Conservation (phyloP, 2,888 invertebrate species). For the Hypselothyrea guttata region DNA sequence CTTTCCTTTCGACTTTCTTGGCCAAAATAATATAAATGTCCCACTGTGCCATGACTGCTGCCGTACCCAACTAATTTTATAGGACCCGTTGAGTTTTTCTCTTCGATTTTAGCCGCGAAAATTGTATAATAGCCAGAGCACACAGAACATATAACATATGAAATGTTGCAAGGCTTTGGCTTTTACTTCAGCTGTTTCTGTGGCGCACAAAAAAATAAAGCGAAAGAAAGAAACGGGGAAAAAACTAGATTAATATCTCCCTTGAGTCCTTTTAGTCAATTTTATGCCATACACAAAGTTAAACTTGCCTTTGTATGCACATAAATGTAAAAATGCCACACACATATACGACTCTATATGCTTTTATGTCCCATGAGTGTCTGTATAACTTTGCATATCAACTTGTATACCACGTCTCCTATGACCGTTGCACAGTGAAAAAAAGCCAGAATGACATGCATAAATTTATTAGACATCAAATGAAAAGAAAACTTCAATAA, state of each 20-base stretch:
- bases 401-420: conserved; percentile 60
- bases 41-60: too few relatives aligned
- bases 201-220: conserved; percentile 40
- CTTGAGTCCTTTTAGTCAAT: conserved; percentile 76
- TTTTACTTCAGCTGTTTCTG: conserved; percentile 42
- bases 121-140: neutral
- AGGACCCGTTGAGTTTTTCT: too few relatives aligned
- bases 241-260: conserved; percentile 76
- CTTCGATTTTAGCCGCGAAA: too few relatives aligned
- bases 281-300: conserved; percentile 54
- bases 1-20: too few relatives aligned
- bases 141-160: conserved; percentile 32
- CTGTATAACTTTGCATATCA: conserved; percentile 57
- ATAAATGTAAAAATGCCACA: conserved; percentile 8
- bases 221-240: conserved; percentile 9
- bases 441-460: neutral
- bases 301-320: conserved; percentile 15
- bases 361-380: conserved; percentile 46
- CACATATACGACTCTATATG: conserved; percentile 1
- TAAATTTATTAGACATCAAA: neutral
- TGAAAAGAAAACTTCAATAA: too few relatives aligned
- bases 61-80: too few relatives aligned
- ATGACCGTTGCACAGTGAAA: conserved; percentile 45
- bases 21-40: too few relatives aligned
- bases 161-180: conserved; percentile 59